A percentile compares a stretch with the other conserved stretches of the same genome.
phyloP scores from a whole-genome alignment of 2,797 vertebrate species.

The Microctenopoma steveboyesi region DNA sequence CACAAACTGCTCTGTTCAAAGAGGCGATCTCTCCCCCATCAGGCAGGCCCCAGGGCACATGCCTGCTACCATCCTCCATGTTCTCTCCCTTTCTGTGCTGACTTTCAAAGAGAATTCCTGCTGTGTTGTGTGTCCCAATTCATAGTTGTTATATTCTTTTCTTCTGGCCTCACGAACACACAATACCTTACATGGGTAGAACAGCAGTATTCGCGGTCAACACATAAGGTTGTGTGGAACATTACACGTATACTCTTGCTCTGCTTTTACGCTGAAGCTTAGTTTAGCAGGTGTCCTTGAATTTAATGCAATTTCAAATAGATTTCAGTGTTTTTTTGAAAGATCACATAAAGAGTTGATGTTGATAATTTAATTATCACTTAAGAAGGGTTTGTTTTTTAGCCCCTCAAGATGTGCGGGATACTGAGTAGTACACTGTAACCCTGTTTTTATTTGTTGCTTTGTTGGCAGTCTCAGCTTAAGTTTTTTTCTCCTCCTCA shows the following conservation, averaged over 20 bases:
- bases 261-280: conserved; percentile 5
- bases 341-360: conserved; percentile 27
- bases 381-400: conserved; percentile 64
- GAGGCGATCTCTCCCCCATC: conserved; percentile 57
- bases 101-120: conserved; percentile 78
- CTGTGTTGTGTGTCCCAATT: conserved; percentile 73
- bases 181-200: conserved; percentile 51
- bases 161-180: conserved; percentile 64
- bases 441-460: conserved; percentile 81
- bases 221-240: conserved; percentile 10
- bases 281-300: conserved; percentile 26
- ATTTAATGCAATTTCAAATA: conserved; percentile 18
- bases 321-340: conserved; percentile 36
- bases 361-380: conserved; percentile 60
- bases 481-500: conserved; percentile 70
- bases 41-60: conserved; percentile 64
- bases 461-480: conserved; percentile 81
- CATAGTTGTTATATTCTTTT: conserved; percentile 67
- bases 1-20: conserved; percentile 72
- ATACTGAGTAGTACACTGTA: conserved; percentile 62
- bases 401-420: conserved; percentile 62
- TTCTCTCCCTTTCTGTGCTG: conserved; percentile 56
- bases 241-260: background rate
- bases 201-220: conserved; percentile 32
- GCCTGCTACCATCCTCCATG: conserved; percentile 64